Evolutionary conservation across 2,113 vertebrate genomes (phyloP), one percentile per base, ranked within the genome.

Genomic region (Oenanthe oenanthe): DNA sequence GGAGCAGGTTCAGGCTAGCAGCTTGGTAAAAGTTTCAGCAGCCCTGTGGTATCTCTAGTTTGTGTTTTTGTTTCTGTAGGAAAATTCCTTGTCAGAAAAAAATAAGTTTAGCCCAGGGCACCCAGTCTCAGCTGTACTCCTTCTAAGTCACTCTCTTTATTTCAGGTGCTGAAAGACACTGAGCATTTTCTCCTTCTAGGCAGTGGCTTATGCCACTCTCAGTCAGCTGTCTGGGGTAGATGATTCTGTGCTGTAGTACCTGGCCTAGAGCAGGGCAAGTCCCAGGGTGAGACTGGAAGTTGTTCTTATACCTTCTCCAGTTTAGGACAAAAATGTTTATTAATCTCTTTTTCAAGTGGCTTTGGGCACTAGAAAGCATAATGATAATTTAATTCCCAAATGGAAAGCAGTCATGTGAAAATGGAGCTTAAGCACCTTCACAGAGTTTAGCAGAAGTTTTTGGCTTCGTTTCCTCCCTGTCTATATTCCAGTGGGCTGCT

Each of bases 401-500:
- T 61, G 22, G 29, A 15, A 21, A 74, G 28, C 12, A 32, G 14
- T 45, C 18, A 20, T 17, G 19, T 70, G 56, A 88, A 87, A 82
- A 54, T 17, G 45, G 32, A 66, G 21, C 22, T 76, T 36, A 65
- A 79, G 47, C 54, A 76, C 62, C 70, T 91, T 54, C 43, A 50
- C 17, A 12, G 62, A 93, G 58, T 66, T 87, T 13, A 73, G 31
- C 45, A 19, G 54, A 79, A 78, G 54, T 91, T 84, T 93, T 79
- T 81, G 45, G 77, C 36, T 85, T 68, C 53, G 43, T 61, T 91
- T 95, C 24, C 34, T 87, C 77, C 13, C n/a, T 34, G 62, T 84
- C 54, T 74, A 0, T 89, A 68, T 68, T 89, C 38, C 48, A 94
- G 67, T 50, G 62, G 71, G 67, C 77, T 97, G 85, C 51, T 93